A percentile compares a stretch with the other conserved stretches of the same genome.
Evolutionary conservation across 2,113 vertebrate species (phyloP).

Genomic region (Rhadina sibilatrix): DNA sequence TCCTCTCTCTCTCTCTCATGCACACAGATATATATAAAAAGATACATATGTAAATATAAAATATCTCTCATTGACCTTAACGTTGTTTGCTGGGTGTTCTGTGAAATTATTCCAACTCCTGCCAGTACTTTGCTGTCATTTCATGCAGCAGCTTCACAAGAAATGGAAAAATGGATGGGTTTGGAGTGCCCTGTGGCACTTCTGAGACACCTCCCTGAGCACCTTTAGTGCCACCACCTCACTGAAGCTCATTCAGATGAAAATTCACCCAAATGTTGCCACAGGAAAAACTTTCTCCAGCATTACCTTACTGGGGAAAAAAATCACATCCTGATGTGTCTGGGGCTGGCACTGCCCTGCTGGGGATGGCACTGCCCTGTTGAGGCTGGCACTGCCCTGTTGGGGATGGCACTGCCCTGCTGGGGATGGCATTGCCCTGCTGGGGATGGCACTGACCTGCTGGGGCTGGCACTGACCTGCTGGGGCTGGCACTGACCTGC

Average conservation of each 20-base stretch:
- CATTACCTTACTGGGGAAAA: neutral
- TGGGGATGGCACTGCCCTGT: neutral
- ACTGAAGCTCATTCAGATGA: neutral
- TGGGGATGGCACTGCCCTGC: no score
- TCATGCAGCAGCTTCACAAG: neutral
- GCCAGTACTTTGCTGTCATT: neutral
- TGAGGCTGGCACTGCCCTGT: neutral
- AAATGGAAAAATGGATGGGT: neutral
- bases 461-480: no score
- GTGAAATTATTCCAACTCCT: neutral
- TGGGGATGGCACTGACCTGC: no score
- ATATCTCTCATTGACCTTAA: neutral
- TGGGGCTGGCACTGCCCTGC: neutral
- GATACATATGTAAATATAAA: neutral
- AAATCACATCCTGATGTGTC: fast-evolving
- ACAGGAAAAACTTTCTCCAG: neutral
- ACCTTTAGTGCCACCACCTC: neutral
- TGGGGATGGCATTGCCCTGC: no score
- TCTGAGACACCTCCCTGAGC: neutral
- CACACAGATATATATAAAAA: neutral
- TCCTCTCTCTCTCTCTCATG: neutral
- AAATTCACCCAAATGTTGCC: neutral
- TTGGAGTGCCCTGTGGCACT: neutral
- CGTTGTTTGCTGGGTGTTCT: neutral
- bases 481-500: no score